These are phyloP conservation scores for Lepus timidus DNA, from an alignment of 2,113 vertebrate genomes.

Conservation along the genomic window DNA sequence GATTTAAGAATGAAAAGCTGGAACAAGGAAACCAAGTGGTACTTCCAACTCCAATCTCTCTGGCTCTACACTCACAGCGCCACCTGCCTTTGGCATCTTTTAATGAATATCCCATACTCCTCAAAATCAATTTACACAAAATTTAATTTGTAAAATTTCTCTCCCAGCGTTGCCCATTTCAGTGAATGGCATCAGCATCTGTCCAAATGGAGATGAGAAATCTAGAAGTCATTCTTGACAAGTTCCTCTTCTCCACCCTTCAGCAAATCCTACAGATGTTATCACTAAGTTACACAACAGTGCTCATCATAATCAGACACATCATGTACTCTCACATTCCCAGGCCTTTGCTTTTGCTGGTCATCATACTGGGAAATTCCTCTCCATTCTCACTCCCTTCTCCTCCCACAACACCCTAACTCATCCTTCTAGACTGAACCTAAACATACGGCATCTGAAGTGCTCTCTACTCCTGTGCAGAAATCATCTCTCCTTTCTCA, in stretches of 20 bases:
- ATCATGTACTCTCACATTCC: neutral
- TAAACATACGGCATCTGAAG: neutral
- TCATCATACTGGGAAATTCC: neutral
- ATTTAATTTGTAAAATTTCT: neutral
- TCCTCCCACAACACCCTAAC: slow-evolving; percentile 6
- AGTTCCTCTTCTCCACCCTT: slow-evolving; percentile 18
- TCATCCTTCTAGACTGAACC: slow-evolving; percentile 6
- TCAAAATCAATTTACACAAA: slow-evolving; percentile 32
- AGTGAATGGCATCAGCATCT: neutral
- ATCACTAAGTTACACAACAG: neutral
- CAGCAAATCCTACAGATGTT: neutral
- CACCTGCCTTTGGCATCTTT: neutral
- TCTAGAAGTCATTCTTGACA: neutral
- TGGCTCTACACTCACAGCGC: neutral
- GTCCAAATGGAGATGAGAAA: slow-evolving; percentile 6
- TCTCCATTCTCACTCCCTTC: neutral
- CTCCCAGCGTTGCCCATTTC: neutral
- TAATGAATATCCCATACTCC: neutral
- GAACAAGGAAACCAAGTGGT: slow-evolving; percentile 13
- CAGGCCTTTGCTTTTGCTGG: neutral
- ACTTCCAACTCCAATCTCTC: neutral
- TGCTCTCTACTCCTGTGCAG: neutral
- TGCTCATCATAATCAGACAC: neutral
- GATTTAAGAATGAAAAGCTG: neutral
- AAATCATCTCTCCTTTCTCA: neutral